Base-by-base conservation (phyloP, 2,113 vertebrate genomes). In the Sciurus niger region DNA sequence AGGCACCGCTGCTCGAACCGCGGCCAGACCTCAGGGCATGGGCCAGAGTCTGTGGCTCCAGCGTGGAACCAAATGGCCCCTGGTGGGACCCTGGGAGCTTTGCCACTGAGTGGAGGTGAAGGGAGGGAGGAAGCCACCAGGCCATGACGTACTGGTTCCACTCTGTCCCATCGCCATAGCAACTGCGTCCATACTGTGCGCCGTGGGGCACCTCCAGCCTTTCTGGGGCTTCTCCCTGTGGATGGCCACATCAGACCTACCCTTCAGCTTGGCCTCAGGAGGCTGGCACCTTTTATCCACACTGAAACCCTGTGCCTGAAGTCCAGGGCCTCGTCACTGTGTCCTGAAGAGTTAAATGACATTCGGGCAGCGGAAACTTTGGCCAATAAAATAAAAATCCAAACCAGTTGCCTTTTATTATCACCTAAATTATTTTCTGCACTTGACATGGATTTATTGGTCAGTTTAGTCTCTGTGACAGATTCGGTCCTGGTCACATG, bases 321-420 rank as follows among this genome's bases (percentile, higher is more conserved):
- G 93, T 84, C 95, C 88, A 28, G 85, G 93, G 92, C 90, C 89
- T 83, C 86, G 58, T 84, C 32, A 72, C 93, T n/a, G 40, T 70
- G 89, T 63, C 92, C 93, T 32, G 37, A 98, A 96, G 94, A 96
- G 95, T 40, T 65, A 97, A 98, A 96, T 40, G 97, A 95, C 95
- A 97, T 98, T 97, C 95, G 86, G 93, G 88, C 96, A 82, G 97
- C 83, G 97, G 97, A 95, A 98, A 95, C 87, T 95, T 74, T 93
- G 95, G 96, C 96, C 97, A 97, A 80, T 95, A 97, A 98, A 98
- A 97, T 96, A 2, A n/a, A 97, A 97, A 98, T 95, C 95, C 73
- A 96, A 90, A 79, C 90, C 22, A 40, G 8, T 76, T 16, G 94
- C 30, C 77, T 97, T 98, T 98, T 96, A 93, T 97, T 80, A 89